Conservation (phyloP, 2,888 invertebrate genomes). For the Diogma glabrata region DNA sequence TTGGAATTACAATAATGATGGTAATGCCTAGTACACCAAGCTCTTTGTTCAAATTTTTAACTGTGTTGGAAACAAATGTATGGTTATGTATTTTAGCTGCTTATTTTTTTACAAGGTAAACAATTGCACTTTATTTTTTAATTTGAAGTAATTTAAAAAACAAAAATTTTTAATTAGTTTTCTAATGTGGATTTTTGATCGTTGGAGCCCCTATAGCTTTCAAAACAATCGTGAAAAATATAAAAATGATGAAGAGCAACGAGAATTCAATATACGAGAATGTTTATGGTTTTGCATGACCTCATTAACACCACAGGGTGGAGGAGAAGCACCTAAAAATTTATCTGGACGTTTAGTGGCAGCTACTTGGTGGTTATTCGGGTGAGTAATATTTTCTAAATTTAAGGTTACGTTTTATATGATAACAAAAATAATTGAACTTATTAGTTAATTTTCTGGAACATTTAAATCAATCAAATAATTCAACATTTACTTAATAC, state of each 20-base stretch:
- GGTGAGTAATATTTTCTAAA: no score
- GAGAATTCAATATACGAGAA: constrained; percentile 90
- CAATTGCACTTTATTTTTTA: no score
- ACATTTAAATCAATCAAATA: no score
- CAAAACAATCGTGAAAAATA: constrained; percentile 90
- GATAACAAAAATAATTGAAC: no score
- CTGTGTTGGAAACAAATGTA: constrained; percentile 89
- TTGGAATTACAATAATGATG: constrained; percentile 95
- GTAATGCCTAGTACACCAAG: constrained; percentile 78
- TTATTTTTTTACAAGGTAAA: constrained; percentile 83
- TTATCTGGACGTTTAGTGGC: constrained; percentile 89
- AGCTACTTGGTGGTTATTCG: constrained; percentile 98
- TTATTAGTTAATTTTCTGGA: no score
- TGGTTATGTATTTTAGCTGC: constrained; percentile 94
- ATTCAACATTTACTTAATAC: no score
- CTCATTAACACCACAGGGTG: constrained; percentile 88
- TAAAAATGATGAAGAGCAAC: constrained; percentile 83
- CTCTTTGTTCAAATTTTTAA: constrained; percentile 91
- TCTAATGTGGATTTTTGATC: constrained; percentile 93
- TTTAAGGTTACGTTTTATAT: no score
- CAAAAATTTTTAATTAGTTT: constrained; percentile 42
- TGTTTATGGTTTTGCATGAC: constrained; percentile 99
- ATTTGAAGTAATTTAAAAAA: not conserved
- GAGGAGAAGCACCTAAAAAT: constrained; percentile 93
- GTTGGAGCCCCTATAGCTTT: constrained; percentile 94